Conservation (phyloP, 2,888 invertebrate species). For the Tetranychus truncatus region DNA sequence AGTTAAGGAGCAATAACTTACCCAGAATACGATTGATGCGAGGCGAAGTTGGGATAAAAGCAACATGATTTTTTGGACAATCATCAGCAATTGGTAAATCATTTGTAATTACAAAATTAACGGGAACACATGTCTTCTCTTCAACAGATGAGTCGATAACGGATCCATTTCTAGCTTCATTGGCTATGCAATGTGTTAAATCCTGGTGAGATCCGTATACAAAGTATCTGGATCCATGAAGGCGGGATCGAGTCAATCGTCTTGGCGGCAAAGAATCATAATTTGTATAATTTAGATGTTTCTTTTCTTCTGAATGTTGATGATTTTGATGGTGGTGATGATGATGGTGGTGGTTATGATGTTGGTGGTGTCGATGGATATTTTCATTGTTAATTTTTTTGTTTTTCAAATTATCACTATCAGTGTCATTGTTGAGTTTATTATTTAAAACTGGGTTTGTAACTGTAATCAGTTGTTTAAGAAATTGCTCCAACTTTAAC, state of each 20-base stretch:
- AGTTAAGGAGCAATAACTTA: neutral
- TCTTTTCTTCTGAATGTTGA: neutral
- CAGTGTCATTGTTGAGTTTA: neutral
- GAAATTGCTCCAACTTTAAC: conserved; percentile 23
- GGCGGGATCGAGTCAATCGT: neutral
- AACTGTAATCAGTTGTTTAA: conserved; percentile 20
- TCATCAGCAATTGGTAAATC: conserved; percentile 1
- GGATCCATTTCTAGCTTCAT: neutral
- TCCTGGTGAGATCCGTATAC: neutral
- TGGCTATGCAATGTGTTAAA: neutral
- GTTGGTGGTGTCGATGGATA: neutral
- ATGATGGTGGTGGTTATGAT: neutral
- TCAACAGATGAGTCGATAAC: neutral
- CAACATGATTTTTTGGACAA: conserved; percentile 9
- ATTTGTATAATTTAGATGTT: neutral
- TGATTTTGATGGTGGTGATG: neutral
- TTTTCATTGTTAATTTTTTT: neutral
- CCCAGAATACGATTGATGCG: conserved; percentile 16
- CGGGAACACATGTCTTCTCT: neutral
- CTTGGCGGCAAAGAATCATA: neutral
- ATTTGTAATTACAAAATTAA: neutral
- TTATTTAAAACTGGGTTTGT: conserved; percentile 7
- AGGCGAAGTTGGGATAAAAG: conserved; percentile 18
- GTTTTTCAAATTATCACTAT: neutral
- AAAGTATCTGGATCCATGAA: neutral